These are phyloP conservation scores for Macrobrachium nipponense DNA, from an alignment of 1,140 invertebrate genomes.

Conservation along the genomic window DNA sequence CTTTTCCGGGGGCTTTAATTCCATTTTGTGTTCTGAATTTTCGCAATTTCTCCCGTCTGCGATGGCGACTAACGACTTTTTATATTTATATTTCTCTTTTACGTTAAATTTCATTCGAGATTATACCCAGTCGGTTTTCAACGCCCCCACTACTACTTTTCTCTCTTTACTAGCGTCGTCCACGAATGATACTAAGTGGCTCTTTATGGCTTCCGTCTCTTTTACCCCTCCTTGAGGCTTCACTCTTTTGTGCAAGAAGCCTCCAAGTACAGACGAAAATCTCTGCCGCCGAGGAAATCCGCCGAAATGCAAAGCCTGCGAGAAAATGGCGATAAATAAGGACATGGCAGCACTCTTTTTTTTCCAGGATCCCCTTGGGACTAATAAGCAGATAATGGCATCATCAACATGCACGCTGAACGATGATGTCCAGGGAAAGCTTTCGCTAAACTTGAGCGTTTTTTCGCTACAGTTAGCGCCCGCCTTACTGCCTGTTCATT, in stretches of 20 bases:
- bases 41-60: too few species aligned
- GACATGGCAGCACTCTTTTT: constrained; percentile 3
- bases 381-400: constrained; percentile 55
- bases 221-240: not conserved
- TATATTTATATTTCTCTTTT: too few species aligned
- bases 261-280: not conserved
- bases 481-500: too few species aligned
- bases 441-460: not conserved
- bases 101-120: too few species aligned
- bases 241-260: not conserved
- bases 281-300: not conserved
- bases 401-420: constrained; percentile 37
- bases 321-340: constrained; percentile 3
- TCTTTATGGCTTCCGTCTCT: not conserved
- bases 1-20: too few species aligned
- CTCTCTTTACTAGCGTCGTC: not conserved
- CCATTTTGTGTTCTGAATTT: too few species aligned
- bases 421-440: not conserved
- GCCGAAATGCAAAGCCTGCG: not conserved
- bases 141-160: too few species aligned
- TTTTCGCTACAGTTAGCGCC: not conserved
- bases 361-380: constrained; percentile 29
- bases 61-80: too few species aligned
- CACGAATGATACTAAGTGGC: not conserved
- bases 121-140: too few species aligned